Base-by-base conservation (phyloP, 2,113 vertebrate genomes). In the Numenius arquata region DNA sequence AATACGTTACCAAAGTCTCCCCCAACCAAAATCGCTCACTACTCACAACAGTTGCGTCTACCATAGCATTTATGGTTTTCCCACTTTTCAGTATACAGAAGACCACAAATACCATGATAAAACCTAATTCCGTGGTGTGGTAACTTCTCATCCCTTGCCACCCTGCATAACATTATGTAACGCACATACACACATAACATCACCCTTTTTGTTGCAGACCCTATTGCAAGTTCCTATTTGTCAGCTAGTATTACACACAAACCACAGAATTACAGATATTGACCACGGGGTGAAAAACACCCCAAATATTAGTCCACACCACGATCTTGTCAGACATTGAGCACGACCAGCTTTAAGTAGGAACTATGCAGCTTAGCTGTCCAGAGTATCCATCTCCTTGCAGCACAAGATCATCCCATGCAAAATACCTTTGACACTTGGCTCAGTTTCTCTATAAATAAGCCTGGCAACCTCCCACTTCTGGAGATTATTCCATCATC, bases 41-140 rank as follows among this genome's bases (percentile, higher is more conserved):
- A 5, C 25, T 56, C 21, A 78, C 15, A 76, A 16, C 38, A 82
- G 34, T 18, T 34, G 3, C 15, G 32, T 25, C 25, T 67, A 32
- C 65, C 55, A 80, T 36, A 68, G 21, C 15, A 61, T 87, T 95
- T 89, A 59, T 48, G 77, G 25, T 58, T 93, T 92, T 41, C 50
- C 45, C 74, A 81, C 11, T 50, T 90, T 23, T 43, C 70, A 23
- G 32, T 61, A 58, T 75, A 78, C 12, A 78, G 32, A 43, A 73
- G 79, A 92, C 91, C 80, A 95, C 88, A 96, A 96, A 71, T 40
- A 75, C 67, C 50, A 89, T 18, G 63, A 72, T 18, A 76, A 91
- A 94, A 18, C 74, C 34, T 67, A 62, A 90, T 73, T 84, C 82
- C 3, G 4, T 3, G 3, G 23, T 84, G 47, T 63, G 88, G 73